A percentile compares a stretch with the other conserved stretches of the same genome.
phyloP scores from a whole-genome alignment of 2,113 vertebrate species.

The Setophaga coronata region DNA sequence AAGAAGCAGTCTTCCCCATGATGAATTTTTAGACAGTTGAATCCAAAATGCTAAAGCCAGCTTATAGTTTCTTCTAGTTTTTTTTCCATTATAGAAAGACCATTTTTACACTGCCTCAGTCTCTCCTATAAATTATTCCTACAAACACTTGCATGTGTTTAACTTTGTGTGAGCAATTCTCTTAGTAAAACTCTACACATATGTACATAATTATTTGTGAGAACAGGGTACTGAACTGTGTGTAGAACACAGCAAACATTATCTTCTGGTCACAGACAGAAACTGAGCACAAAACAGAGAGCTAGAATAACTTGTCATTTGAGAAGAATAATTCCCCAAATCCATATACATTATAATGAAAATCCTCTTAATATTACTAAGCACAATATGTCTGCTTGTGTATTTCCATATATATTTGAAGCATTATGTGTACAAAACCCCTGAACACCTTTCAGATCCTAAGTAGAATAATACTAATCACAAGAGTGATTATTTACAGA shows the following conservation, averaged over 20 bases:
- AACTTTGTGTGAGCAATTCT: background rate
- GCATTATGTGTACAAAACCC: background rate
- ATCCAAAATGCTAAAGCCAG: background rate
- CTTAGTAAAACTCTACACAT: background rate
- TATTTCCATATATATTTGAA: background rate
- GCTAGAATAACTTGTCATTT: background rate
- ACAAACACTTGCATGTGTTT: background rate
- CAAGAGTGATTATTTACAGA: background rate
- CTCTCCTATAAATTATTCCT: background rate
- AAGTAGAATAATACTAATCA: background rate
- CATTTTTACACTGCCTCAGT: background rate
- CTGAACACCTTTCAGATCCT: background rate
- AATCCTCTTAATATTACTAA: constrained; percentile 38
- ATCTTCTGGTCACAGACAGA: background rate
- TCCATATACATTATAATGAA: background rate
- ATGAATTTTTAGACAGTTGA: background rate
- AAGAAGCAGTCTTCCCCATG: background rate
- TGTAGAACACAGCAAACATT: background rate
- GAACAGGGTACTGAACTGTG: background rate
- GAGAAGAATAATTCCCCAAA: constrained; percentile 16
- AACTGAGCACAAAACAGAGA: background rate
- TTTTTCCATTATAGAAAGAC: background rate
- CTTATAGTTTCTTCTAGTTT: background rate
- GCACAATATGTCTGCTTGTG: background rate
- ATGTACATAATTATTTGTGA: background rate